phyloP scores from a whole-genome alignment of 2,888 invertebrate genomes.

The Horisme vitalbata region DNA sequence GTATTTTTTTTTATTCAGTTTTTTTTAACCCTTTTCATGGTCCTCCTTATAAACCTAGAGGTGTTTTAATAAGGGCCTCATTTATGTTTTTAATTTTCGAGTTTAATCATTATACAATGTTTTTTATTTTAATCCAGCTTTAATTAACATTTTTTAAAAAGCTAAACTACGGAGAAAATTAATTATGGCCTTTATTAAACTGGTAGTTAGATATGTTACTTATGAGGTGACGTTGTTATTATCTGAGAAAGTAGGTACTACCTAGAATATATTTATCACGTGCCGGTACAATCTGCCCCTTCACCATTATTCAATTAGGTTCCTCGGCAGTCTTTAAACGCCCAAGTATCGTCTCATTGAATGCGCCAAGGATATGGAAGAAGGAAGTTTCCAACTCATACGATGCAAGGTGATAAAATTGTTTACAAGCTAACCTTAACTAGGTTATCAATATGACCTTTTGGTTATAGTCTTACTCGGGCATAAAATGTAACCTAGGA shows the following conservation, averaged over 20 bases:
- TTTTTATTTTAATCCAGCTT: too few species aligned
- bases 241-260: too few species aligned
- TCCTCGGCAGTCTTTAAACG: slow-evolving; percentile 14
- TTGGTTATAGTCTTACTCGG: background rate
- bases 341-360: slow-evolving; percentile 13
- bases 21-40: too few species aligned
- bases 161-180: too few species aligned
- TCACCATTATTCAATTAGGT: slow-evolving; percentile 32
- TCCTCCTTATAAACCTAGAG: too few species aligned
- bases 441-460: slow-evolving; percentile 13
- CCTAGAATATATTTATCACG: slow-evolving; percentile 14
- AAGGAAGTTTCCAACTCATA: slow-evolving; percentile 14
- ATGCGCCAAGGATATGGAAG: slow-evolving; percentile 20
- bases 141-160: too few species aligned
- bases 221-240: too few species aligned
- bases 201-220: background rate
- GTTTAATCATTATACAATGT: too few species aligned
- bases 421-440: slow-evolving; percentile 7
- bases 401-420: slow-evolving; percentile 12
- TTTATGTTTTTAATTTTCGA: too few species aligned
- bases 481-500: background rate
- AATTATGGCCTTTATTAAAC: too few species aligned
- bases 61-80: too few species aligned
- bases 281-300: slow-evolving; percentile 15
- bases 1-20: too few species aligned